Evolutionary conservation across 2,888 invertebrate species (phyloP).

Genomic region (Podabrus alpinus): DNA sequence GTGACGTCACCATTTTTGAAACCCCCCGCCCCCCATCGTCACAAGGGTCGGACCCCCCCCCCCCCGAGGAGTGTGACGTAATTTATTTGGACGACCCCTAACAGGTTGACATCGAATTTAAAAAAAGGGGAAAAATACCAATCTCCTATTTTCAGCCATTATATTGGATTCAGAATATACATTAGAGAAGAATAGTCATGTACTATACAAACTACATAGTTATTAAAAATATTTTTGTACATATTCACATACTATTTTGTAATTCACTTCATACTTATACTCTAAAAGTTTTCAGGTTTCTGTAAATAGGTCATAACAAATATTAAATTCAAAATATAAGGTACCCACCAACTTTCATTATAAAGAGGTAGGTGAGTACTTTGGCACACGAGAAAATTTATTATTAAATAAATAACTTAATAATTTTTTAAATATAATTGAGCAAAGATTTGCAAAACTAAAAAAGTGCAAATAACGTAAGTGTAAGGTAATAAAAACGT

Average conservation of each 20-base stretch:
- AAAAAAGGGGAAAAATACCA: no score
- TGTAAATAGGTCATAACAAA: background rate
- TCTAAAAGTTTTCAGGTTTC: background rate
- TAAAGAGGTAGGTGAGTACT: background rate
- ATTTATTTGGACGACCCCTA: no score
- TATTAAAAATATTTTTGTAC: conserved; percentile 39
- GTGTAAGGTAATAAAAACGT: conserved; percentile 17
- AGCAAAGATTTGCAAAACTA: conserved; percentile 17
- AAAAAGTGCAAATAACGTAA: conserved; percentile 29
- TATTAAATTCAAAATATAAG: background rate
- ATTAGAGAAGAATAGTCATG: conserved; percentile 26
- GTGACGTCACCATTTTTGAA: no score
- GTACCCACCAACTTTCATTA: background rate
- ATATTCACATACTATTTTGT: conserved; percentile 26
- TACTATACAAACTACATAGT: conserved; percentile 31
- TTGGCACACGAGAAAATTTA: conserved; percentile 25
- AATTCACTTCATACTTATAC: conserved; percentile 13
- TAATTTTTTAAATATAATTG: conserved; percentile 14
- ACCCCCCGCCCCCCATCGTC: no score
- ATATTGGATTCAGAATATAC: conserved; percentile 31
- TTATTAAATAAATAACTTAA: background rate
- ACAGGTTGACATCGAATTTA: no score
- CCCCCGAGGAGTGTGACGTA: no score
- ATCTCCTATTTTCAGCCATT: conserved; percentile 18
- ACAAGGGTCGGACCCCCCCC: no score